Conservation (phyloP, 1,140 invertebrate species). For the Penaeus indicus region DNA sequence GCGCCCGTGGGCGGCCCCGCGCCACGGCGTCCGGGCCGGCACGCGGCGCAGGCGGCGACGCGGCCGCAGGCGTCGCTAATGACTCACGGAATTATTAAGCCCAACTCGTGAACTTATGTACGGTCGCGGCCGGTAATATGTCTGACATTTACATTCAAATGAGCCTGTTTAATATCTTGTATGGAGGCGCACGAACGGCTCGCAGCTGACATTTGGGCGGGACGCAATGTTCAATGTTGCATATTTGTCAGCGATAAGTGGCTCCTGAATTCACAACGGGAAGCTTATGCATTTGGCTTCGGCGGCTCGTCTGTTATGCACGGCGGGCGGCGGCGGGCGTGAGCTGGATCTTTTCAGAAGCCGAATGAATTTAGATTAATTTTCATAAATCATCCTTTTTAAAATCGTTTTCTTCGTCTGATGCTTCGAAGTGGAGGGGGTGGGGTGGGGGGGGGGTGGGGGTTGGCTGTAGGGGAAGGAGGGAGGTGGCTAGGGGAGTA, state of each 20-base stretch:
- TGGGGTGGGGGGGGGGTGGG: not conserved
- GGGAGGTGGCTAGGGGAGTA: not conserved
- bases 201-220: not conserved
- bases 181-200: slow-evolving; percentile 2
- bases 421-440: not conserved
- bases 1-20: not conserved
- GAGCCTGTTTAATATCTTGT: slow-evolving; percentile 53
- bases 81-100: slow-evolving; percentile 35
- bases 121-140: slow-evolving; percentile 27
- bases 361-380: slow-evolving; percentile 26
- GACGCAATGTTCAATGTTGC: not conserved
- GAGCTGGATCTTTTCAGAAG: not conserved
- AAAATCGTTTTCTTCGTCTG: not conserved
- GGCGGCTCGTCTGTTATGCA: too few species aligned
- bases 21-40: not conserved
- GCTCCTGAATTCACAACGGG: not conserved
- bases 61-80: slow-evolving; percentile 31
- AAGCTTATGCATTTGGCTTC: not conserved
- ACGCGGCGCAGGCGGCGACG: not conserved
- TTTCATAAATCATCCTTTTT: slow-evolving; percentile 9
- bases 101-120: slow-evolving; percentile 36
- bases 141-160: slow-evolving; percentile 59
- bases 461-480: not conserved
- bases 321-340: too few species aligned
- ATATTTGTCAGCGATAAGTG: not conserved